phyloP scores from a whole-genome alignment of 2,113 vertebrate species.

The Gavia stellata region DNA sequence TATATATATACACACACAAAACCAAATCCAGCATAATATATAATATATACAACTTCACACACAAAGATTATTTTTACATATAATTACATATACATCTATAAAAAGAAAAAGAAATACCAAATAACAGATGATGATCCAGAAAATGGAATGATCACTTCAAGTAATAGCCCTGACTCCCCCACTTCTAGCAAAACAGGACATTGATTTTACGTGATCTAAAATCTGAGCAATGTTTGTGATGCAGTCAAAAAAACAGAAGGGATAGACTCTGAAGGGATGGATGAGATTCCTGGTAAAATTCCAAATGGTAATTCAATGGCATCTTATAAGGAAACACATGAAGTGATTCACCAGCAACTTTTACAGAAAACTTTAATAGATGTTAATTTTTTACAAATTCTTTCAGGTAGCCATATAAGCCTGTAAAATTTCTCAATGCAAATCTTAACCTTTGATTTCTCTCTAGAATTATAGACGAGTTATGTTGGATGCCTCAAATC shows the following conservation, averaged over 20 bases:
- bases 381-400: background rate
- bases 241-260: background rate
- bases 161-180: background rate
- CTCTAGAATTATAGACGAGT: background rate
- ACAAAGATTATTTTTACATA: background rate
- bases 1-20: background rate
- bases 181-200: background rate
- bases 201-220: background rate
- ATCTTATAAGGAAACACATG: background rate
- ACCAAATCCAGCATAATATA: background rate
- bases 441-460: background rate
- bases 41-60: background rate
- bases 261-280: background rate
- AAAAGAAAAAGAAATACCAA: background rate
- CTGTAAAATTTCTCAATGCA: background rate
- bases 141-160: background rate
- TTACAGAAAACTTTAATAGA: background rate
- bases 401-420: background rate
- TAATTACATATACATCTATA: fast-evolving
- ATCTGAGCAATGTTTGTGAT: background rate
- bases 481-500: fast-evolving
- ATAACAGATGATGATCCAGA: background rate
- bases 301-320: background rate
- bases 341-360: background rate
- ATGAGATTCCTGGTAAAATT: background rate